Evolutionary conservation across 1,140 invertebrate species (phyloP), one percentile per base, ranked within the genome.

Genomic region (Vollenhovia emeryi): DNA sequence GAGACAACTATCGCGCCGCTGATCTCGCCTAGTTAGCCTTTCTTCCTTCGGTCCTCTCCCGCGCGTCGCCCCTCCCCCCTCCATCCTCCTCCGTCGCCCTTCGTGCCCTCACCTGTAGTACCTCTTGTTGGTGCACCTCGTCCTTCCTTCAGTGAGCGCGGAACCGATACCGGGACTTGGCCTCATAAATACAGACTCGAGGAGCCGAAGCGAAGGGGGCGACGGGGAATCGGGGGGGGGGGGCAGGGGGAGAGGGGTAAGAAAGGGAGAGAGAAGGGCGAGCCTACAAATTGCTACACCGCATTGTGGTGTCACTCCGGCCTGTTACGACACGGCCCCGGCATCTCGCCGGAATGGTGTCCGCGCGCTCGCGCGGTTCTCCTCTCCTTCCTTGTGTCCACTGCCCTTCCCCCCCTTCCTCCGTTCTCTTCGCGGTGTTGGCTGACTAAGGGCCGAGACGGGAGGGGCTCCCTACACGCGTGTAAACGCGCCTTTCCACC

Each of bases 211-310:
- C 36, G 30, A 30, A 40, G 30, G 59, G 59, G 45, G 45, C 57
- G 60, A 73, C 50, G 57, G 15, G 52, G 30, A 64, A 43, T n/a
- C 48, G 86, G 50, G 62, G 36, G 66, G 73, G 33, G 2, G 33
- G 33, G 33, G 60, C 15, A 1, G 74, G 82, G 33, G 73, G n/a
- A n/a, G n/a, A n/a, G n/a, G 64, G 45, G 36, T 71, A 64, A 36
- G 45, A 57, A 74, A 64, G 74, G 36, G 74, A 62, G 84, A 55
- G 85, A 78, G 55, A 88, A 59, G 69, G 43, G 66, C 71, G 84
- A 78, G 86, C 94, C 94, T 95, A 95, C 94, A 95, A 95, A 95
- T 95, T 95, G 94, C 94, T 95, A 95, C 94, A 95, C 91, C 91
- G 94, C 94, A 95, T 95, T 95, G 94, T 95, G 93, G 94, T 95